phyloP scores from a whole-genome alignment of 2,797 vertebrate species.

The Bovichtus diacanthus region DNA sequence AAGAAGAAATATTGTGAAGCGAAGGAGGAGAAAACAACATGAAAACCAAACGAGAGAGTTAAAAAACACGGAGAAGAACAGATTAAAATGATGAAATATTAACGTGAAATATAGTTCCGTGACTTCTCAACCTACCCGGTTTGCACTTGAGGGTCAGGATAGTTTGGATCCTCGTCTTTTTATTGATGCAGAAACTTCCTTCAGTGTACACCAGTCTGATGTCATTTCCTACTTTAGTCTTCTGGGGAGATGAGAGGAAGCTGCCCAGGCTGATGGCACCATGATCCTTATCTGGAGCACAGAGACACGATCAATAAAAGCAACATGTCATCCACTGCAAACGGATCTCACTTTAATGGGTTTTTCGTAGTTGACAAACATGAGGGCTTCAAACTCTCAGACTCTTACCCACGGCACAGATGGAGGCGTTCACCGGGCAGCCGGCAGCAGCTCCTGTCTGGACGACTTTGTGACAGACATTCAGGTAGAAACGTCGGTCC shows the following conservation, averaged over 20 bases:
- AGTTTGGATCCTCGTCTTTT: conserved; percentile 82
- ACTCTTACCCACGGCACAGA: conserved; percentile 91
- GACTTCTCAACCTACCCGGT: conserved; percentile 92
- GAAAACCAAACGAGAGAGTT: neutral
- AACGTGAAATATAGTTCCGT: no score
- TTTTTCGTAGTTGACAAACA: no score
- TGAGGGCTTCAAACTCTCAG: no score
- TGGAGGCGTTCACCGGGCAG: conserved; percentile 88
- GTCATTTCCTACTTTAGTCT: conserved; percentile 84
- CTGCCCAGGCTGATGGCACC: conserved; percentile 87
- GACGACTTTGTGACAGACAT: conserved; percentile 92
- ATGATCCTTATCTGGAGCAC: conserved; percentile 79
- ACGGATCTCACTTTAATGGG: no score
- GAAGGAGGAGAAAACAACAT: neutral
- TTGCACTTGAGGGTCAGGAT: conserved; percentile 92
- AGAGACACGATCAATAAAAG: neutral
- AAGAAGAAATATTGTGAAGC: neutral
- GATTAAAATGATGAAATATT: no score
- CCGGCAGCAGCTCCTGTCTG: conserved; percentile 77
- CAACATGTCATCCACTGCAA: no score
- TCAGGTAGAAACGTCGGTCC: conserved; percentile 88
- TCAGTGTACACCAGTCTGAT: conserved; percentile 88
- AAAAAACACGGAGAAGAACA: neutral
- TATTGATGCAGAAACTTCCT: conserved; percentile 83
- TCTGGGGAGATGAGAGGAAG: conserved; percentile 89